Evolutionary conservation across 2,797 vertebrate genomes (phyloP).

Genomic region (Anas capensis): DNA sequence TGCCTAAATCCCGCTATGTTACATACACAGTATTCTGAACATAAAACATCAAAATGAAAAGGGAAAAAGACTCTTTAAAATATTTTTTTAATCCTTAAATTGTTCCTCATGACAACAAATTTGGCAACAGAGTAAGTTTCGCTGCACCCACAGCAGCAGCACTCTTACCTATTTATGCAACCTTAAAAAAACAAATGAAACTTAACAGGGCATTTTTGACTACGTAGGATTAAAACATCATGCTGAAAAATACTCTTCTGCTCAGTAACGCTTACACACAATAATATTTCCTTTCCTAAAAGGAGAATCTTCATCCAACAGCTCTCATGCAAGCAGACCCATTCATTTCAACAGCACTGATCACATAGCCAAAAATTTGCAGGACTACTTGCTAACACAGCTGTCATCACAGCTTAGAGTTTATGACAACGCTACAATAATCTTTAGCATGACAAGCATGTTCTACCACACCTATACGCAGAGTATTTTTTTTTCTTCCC

Average conservation of each 20-base stretch:
- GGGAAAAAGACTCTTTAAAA: not conserved
- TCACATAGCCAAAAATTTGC: not conserved
- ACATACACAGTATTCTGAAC: rapidly evolving
- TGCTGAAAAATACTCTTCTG: not conserved
- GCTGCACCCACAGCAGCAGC: not conserved
- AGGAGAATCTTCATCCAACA: not conserved
- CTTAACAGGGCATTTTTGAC: not conserved
- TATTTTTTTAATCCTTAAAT: not conserved
- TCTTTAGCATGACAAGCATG: not conserved
- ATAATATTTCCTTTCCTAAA: not conserved
- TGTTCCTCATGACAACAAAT: not conserved
- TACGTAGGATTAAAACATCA: not conserved
- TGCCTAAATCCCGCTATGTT: not conserved
- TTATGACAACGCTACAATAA: not conserved
- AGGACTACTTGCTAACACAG: not conserved
- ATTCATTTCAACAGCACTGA: not conserved
- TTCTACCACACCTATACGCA: not conserved
- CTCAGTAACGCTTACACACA: not conserved
- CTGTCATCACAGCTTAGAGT: not conserved
- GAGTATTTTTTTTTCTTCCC: not conserved
- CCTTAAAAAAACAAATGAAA: not conserved
- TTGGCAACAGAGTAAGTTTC: not conserved
- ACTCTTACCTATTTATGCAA: not conserved
- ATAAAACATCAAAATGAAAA: not conserved
- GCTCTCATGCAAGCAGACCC: not conserved